These are phyloP conservation scores for Gorsachius goisagi DNA, from an alignment of 2,113 vertebrate species.

Conservation along the genomic window DNA sequence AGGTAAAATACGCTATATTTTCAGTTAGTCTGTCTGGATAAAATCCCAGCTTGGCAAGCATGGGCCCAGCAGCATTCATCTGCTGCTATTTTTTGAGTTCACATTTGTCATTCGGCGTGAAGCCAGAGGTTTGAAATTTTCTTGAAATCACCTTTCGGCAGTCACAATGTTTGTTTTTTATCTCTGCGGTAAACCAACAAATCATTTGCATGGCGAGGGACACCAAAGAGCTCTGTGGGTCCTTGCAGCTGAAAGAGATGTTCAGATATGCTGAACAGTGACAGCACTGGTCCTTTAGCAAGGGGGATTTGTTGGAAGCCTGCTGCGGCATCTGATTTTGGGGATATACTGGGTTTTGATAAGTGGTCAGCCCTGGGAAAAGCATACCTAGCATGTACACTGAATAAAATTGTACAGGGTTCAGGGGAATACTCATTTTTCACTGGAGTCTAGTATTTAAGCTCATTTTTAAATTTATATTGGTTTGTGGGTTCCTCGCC, in stretches of 20 bases:
- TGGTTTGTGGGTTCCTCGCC: not conserved
- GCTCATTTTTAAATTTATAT: not conserved
- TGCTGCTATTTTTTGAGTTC: not conserved
- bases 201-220: not conserved
- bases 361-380: not conserved
- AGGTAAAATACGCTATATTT: not conserved
- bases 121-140: not conserved
- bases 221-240: not conserved
- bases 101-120: not conserved
- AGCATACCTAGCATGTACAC: not conserved
- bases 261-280: not conserved
- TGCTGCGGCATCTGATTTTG: not conserved
- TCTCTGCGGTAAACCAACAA: not conserved
- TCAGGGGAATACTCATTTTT: not conserved
- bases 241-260: not conserved
- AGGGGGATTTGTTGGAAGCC: not conserved
- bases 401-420: not conserved
- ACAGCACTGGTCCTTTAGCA: not conserved
- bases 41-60: not conserved
- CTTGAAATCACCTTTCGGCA: not conserved
- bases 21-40: not conserved
- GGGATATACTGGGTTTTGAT: not conserved
- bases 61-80: not conserved
- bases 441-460: not conserved
- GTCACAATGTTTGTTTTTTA: not conserved